A percentile compares a stretch with the other conserved stretches of the same genome.
Conservation (phyloP, 2,113 vertebrate species). For the Cercocebus atys region DNA sequence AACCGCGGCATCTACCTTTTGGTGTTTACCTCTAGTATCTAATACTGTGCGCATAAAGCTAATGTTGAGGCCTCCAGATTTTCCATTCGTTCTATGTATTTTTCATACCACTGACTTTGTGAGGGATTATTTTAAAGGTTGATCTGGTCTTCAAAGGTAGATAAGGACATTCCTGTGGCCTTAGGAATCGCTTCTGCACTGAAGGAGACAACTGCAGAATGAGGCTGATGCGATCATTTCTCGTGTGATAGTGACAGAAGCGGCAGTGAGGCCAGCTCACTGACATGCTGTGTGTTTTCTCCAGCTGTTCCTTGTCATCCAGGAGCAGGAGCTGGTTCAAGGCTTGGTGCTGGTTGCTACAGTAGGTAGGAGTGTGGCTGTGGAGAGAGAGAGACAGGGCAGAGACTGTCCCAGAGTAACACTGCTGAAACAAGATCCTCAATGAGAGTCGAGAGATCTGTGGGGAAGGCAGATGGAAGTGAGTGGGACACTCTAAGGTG, state of each 20-base stretch:
- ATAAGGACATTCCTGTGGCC: no score
- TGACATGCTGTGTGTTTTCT: not conserved
- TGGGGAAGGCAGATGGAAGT: not conserved
- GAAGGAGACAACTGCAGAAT: not conserved
- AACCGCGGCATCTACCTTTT: not conserved
- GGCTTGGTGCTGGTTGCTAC: not conserved
- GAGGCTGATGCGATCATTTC: not conserved
- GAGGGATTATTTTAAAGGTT: not conserved
- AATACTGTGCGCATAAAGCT: not conserved
- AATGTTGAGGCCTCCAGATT: not conserved
- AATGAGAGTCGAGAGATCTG: not conserved
- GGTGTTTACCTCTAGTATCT: not conserved
- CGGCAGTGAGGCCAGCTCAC: not conserved
- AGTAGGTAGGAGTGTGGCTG: not conserved
- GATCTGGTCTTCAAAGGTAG: not conserved
- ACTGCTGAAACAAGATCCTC: not conserved
- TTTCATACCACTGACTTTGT: not conserved
- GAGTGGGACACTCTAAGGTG: not conserved
- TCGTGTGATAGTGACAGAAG: not conserved
- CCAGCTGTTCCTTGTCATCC: not conserved
- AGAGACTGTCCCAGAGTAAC: not conserved
- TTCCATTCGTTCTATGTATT: not conserved
- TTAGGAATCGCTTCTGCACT: not conserved
- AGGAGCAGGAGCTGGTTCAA: not conserved
- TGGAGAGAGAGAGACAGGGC: not conserved